phyloP scores from a whole-genome alignment of 2,113 vertebrate genomes.

The Brachirus orientalis region DNA sequence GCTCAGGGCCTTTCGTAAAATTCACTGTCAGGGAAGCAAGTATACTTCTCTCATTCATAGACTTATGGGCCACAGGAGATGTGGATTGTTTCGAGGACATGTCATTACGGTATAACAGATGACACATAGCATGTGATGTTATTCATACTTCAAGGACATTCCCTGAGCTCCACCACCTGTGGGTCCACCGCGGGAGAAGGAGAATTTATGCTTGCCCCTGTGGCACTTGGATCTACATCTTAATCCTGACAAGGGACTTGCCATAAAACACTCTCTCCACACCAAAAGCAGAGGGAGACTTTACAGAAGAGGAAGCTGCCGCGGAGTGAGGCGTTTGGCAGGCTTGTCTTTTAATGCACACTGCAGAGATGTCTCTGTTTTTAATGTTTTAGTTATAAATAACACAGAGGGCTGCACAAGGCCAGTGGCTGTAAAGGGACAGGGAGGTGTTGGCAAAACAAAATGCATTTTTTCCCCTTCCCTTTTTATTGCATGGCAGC shows the following conservation, averaged over 20 bases:
- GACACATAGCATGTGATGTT: slow-evolving; percentile 72
- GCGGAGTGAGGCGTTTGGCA: slow-evolving; percentile 61
- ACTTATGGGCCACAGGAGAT: slow-evolving; percentile 56
- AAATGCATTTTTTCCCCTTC: slow-evolving; percentile 51
- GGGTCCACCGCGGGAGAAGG: slow-evolving; percentile 65
- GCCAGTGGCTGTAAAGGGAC: slow-evolving; percentile 67
- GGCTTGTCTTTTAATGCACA: slow-evolving; percentile 58
- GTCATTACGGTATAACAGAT: slow-evolving; percentile 72
- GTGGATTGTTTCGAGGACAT: slow-evolving; percentile 66
- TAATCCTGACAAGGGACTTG: slow-evolving; percentile 71
- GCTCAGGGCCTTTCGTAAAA: slow-evolving; percentile 17
- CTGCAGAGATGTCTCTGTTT: slow-evolving; percentile 76
- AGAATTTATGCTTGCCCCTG: slow-evolving; percentile 75
- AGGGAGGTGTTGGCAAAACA: slow-evolving; percentile 71
- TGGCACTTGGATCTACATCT: slow-evolving; percentile 77
- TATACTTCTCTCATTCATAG: slow-evolving; percentile 37
- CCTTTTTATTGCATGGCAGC: slow-evolving; percentile 56
- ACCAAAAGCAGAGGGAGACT: slow-evolving; percentile 56
- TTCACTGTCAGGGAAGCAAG: slow-evolving; percentile 19
- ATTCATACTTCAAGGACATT: slow-evolving; percentile 76
- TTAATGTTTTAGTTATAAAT: slow-evolving; percentile 79
- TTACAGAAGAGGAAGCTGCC: slow-evolving; percentile 53
- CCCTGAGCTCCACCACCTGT: slow-evolving; percentile 66
- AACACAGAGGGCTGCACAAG: slow-evolving; percentile 48
- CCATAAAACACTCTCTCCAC: slow-evolving; percentile 73